A percentile compares a stretch with the other conserved stretches of the same genome.
Conservation (phyloP, 2,113 vertebrate species). For the Misgurnus mizolepis region DNA sequence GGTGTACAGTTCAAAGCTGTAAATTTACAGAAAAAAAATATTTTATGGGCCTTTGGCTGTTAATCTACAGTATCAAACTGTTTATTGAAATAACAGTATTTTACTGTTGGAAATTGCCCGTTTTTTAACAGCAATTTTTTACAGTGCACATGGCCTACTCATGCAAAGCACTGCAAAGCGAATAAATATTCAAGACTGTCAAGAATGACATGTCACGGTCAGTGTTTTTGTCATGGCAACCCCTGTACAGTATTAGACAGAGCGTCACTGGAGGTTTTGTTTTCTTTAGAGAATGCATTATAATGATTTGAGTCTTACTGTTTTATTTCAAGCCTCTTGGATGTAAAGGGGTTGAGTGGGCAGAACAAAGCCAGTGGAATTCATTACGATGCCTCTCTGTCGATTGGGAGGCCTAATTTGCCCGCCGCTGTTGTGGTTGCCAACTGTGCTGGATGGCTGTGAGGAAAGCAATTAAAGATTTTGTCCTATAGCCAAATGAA, state of each 20-base stretch:
- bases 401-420: conserved; percentile 51
- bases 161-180: neutral
- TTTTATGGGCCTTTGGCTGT: too few relatives aligned
- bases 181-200: neutral
- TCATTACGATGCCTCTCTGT: conserved; percentile 58
- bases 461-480: conserved; percentile 62
- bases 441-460: conserved; percentile 48
- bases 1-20: too few relatives aligned
- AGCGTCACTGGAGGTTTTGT: conserved; percentile 46
- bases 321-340: conserved; percentile 58
- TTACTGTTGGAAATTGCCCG: too few relatives aligned
- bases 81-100: too few relatives aligned
- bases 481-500: conserved; percentile 59
- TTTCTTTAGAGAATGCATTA: conserved; percentile 51
- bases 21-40: too few relatives aligned
- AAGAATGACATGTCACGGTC: conserved; percentile 25
- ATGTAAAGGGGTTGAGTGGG: conserved; percentile 47
- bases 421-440: conserved; percentile 40
- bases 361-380: conserved; percentile 61
- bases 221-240: conserved; percentile 52
- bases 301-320: conserved; percentile 60
- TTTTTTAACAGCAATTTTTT: too few relatives aligned
- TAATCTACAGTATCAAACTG: too few relatives aligned
- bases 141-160: neutral
- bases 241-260: conserved; percentile 15